A percentile compares a stretch with the other conserved stretches of the same genome.
Evolutionary conservation across 92 coral and sea anemone species (phyloP).

Genomic region (Porites evermanni): DNA sequence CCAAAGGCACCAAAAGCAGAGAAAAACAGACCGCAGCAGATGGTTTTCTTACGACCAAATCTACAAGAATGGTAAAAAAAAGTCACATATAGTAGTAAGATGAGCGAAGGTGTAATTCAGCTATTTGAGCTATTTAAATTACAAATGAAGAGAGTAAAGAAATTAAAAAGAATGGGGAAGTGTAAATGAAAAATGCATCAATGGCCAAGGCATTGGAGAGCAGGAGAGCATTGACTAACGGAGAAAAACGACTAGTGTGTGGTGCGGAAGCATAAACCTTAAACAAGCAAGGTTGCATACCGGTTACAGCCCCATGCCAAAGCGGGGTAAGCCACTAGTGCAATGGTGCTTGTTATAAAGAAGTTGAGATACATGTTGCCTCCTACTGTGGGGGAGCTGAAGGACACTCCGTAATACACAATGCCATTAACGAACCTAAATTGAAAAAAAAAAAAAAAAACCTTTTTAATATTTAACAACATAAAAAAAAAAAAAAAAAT

Average conservation of each 20-base stretch:
- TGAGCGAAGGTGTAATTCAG: no score
- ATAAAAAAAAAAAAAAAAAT: no score
- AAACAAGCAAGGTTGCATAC: conserved; percentile 12
- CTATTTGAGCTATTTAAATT: no score
- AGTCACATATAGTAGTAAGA: neutral
- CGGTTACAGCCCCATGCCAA: conserved; percentile 55
- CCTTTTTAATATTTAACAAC: no score
- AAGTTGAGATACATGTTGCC: conserved; percentile 67
- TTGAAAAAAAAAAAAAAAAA: neutral
- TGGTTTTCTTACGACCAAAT: conserved; percentile 83
- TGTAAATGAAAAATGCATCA: no score
- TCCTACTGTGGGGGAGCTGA: conserved; percentile 59
- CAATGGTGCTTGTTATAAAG: conserved; percentile 60
- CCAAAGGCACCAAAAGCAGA: conserved; percentile 66
- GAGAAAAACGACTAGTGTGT: no score
- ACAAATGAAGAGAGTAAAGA: no score
- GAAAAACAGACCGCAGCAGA: conserved; percentile 61
- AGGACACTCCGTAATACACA: conserved; percentile 70
- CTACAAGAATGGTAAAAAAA: conserved; percentile 23
- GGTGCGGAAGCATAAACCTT: no score
- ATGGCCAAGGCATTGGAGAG: no score
- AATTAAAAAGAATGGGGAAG: no score
- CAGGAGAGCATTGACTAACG: no score
- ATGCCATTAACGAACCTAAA: conserved; percentile 47
- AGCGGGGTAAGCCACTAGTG: conserved; percentile 50